Evolutionary conservation across 1,140 invertebrate genomes (phyloP), one percentile per base, ranked within the genome.

Genomic region (Proctacanthus coquilletti): DNA sequence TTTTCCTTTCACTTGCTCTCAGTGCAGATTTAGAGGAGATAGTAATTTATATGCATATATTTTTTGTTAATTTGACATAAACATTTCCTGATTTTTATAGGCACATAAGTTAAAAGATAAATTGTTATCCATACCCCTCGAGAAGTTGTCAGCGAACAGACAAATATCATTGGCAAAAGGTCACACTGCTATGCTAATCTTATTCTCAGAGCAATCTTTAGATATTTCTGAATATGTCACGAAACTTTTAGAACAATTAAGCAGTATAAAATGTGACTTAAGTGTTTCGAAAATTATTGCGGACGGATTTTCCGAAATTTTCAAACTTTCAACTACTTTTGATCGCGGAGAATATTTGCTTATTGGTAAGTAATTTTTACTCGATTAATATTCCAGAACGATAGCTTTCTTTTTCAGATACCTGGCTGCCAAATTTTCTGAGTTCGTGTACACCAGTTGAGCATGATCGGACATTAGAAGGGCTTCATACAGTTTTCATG

Each of bases 401-500:
- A 10, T 8, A 32, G 8, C 3, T 34, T 39, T 25, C 17, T 34
- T 34, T 21, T 21, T 32, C 14, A 40, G 41, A 42, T 1, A 44
- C 54, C 4, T 60, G 57, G 57, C 34, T 60, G 3, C 39, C 44
- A 9, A 48, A 53, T 19, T 60, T 52, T 40, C 18, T 60, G 1
- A 46, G 56, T 20, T 46, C 48, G 17, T 45, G 54, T 17, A 45
- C 38, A 4, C 54, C 53, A 15, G 48, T 46, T 0, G 46, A 51
- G 19, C 56, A 57, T 38, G 57, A 60, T 15, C 48, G 54, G 3
- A 38, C 52, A 3, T 47, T 53, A 43, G 46, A 60, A 33, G 36
- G 48, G 0, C 6, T 60, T n/a, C 45, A 60, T 29, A 14, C 44
- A 17, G 42, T 60, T 3, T 47, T 51, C 21, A 34, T n/a, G n/a